These are phyloP conservation scores for Tryphoninae sp. DNA, from an alignment of 2,888 invertebrate species.

Conservation along the genomic window DNA sequence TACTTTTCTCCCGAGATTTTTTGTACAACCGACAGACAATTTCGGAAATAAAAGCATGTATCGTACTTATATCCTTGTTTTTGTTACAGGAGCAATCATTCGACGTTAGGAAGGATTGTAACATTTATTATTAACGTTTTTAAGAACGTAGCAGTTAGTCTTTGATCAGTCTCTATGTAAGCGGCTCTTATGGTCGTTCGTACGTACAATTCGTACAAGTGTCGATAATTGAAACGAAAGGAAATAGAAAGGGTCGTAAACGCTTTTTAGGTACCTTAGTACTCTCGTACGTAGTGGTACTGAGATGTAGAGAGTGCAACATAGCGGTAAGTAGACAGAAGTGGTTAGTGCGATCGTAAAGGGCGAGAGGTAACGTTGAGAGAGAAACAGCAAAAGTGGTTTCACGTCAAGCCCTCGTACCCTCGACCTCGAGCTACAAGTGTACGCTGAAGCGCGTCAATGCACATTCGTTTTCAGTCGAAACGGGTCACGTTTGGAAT, in stretches of 20 bases:
- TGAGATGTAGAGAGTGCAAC: conserved; percentile 5
- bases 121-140: no score
- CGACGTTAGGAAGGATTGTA: no score
- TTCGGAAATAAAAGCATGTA: no score
- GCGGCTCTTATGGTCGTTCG: not conserved
- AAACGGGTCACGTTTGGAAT: conserved; percentile 28
- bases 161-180: no score
- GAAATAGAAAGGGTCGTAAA: not conserved
- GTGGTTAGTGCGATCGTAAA: not conserved
- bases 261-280: conserved; percentile 5
- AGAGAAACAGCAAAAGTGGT: conserved; percentile 19
- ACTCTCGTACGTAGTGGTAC: conserved; percentile 44
- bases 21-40: no score
- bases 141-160: no score
- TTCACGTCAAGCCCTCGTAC: conserved; percentile 16
- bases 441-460: conserved; percentile 60
- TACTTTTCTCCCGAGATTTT: not conserved
- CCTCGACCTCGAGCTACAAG: conserved; percentile 62
- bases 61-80: no score
- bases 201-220: not conserved
- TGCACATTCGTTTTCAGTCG: conserved; percentile 49
- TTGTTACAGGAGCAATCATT: no score
- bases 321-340: not conserved
- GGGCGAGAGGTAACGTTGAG: not conserved
- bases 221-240: not conserved